phyloP scores from a whole-genome alignment of 2,113 vertebrate species.

The Paraplagusia blochii region DNA sequence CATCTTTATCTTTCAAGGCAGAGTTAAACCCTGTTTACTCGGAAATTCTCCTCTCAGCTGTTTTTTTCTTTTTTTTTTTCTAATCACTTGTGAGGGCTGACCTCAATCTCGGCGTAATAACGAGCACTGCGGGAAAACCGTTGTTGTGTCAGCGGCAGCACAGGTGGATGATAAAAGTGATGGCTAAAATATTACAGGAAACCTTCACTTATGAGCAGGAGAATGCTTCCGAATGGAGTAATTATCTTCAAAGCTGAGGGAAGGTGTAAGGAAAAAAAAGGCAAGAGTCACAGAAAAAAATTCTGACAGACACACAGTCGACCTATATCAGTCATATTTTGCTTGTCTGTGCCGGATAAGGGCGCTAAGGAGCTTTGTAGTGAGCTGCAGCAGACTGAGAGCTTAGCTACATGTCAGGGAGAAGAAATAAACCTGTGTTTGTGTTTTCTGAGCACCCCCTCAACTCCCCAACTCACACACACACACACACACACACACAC shows the following conservation, averaged over 20 bases:
- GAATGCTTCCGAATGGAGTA: conserved; percentile 21
- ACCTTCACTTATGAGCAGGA: conserved; percentile 1
- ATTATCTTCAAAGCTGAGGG: conserved; percentile 22
- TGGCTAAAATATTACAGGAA: not conserved
- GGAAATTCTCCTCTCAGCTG: not conserved
- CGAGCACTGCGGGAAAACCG: not conserved
- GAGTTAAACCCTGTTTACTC: conserved; percentile 2
- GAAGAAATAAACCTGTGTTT: conserved; percentile 72
- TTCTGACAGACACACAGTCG: conserved; percentile 34
- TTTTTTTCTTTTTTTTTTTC: no score
- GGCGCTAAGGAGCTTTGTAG: conserved; percentile 64
- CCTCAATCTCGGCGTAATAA: conserved; percentile 28
- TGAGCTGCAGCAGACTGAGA: conserved; percentile 43
- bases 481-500: not conserved
- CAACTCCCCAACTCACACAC: not conserved
- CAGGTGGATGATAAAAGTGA: conserved; percentile 1
- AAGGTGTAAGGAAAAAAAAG: not conserved
- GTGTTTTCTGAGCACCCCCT: conserved; percentile 51
- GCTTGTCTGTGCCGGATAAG: conserved; percentile 46
- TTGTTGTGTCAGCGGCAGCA: not conserved
- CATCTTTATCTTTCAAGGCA: conserved; percentile 32
- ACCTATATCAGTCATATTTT: conserved; percentile 58
- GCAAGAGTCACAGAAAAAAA: conserved; percentile 11
- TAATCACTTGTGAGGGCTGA: conserved; percentile 10
- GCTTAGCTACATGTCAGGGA: conserved; percentile 63